Percentiles rank a stretch among this genome's conserved stretches.
phyloP scores from a whole-genome alignment of 2,113 vertebrate species.

The Pangasianodon gigas region DNA sequence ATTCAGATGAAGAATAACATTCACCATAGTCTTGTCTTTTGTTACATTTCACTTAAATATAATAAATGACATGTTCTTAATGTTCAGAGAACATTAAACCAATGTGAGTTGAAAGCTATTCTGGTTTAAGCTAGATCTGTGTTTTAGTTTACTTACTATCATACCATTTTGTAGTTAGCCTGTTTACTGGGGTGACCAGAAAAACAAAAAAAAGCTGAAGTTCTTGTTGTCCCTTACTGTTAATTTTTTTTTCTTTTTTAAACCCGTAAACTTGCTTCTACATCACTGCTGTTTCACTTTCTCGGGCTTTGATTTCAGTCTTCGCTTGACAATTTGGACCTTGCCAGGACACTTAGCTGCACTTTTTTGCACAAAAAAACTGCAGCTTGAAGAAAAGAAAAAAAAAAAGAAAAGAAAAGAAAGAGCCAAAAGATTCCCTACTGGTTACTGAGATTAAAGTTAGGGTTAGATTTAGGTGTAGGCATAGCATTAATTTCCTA shows the following conservation, averaged over 20 bases:
- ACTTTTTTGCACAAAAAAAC: no score
- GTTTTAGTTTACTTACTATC: background rate
- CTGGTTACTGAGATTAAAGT: background rate
- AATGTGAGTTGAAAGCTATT: background rate
- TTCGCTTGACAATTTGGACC: background rate
- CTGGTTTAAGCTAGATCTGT: background rate
- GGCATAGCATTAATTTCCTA: background rate
- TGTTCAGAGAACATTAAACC: background rate
- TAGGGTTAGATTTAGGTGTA: background rate
- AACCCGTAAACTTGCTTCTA: background rate
- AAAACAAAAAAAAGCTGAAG: background rate
- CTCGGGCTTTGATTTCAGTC: background rate
- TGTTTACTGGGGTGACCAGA: background rate
- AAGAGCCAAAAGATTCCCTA: background rate
- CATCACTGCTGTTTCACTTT: background rate
- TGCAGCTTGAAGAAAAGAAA: background rate
- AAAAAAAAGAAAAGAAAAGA: background rate
- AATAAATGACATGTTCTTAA: background rate
- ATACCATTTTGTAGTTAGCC: background rate
- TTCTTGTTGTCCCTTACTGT: background rate
- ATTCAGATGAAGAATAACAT: background rate
- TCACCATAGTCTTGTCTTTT: background rate
- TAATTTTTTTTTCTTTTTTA: background rate
- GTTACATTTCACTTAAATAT: background rate
- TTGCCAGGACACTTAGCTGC: background rate